These are phyloP conservation scores for Salvelinus sp. DNA, from an alignment of 2,113 vertebrate species.

Conservation along the genomic window DNA sequence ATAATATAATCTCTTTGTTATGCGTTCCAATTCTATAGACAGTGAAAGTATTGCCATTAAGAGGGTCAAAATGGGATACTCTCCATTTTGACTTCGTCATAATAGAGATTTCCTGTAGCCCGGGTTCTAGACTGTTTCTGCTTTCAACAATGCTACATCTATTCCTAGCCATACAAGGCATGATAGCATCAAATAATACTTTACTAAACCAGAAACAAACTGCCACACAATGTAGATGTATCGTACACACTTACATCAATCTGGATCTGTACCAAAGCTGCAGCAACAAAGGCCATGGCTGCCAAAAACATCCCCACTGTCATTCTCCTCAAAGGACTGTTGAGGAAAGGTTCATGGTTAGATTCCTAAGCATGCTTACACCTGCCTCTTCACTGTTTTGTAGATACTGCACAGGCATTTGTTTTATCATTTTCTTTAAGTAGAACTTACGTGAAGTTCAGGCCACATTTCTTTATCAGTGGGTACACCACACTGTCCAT, in stretches of 20 bases:
- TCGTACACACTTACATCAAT: conserved; percentile 86
- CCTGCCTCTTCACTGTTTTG: neutral
- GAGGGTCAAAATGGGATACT: neutral
- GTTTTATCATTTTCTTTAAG: neutral
- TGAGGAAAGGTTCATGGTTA: conserved; percentile 7
- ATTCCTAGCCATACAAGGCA: neutral
- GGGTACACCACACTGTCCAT: conserved; percentile 84
- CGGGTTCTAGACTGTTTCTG: too few relatives aligned
- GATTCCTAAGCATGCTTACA: neutral
- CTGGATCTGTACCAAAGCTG: conserved; percentile 84
- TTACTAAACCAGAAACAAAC: neutral
- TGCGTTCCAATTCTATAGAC: neutral
- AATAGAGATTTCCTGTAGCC: neutral
- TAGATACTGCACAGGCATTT: too few relatives aligned
- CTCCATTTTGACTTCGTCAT: neutral
- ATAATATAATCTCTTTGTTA: neutral
- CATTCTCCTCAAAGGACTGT: conserved; percentile 89
- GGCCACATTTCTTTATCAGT: conserved; percentile 85
- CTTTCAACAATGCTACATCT: neutral
- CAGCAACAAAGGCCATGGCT: conserved; percentile 85
- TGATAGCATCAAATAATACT: neutral
- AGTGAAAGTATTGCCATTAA: neutral
- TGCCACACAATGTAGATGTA: neutral
- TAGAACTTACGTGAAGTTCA: conserved; percentile 89
- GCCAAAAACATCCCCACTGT: conserved; percentile 93